Conservation (phyloP, 2,797 vertebrate genomes). For the Oophaga sylvatica region DNA sequence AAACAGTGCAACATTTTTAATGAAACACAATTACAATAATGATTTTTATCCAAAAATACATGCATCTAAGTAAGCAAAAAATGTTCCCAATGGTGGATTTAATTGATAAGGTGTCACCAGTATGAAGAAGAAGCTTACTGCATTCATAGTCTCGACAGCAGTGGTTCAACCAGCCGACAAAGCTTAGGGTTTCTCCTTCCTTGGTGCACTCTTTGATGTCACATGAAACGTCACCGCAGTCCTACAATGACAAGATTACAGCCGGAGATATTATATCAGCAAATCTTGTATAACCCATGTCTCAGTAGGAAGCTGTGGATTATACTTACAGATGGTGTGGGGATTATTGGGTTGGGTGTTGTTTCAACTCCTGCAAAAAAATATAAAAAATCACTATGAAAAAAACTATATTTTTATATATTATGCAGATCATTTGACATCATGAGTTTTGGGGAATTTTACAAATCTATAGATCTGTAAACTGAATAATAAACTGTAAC, state of each 20-base stretch:
- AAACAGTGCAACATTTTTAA: too few species aligned
- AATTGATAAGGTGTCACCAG: background rate
- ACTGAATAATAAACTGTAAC: too few species aligned
- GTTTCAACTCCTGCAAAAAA: background rate
- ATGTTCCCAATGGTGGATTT: too few species aligned
- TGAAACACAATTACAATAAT: too few species aligned
- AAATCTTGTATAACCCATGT: background rate
- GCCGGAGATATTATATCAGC: too few species aligned
- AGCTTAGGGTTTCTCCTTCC: background rate
- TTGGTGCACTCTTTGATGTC: background rate
- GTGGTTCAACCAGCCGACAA: background rate
- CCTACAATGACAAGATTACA: background rate
- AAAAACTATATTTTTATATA: too few species aligned
- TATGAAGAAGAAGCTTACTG: constrained; percentile 9
- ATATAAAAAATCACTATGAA: background rate
- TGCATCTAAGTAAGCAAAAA: too few species aligned
- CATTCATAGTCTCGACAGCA: constrained; percentile 26
- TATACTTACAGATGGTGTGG: background rate
- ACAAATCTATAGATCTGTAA: too few species aligned
- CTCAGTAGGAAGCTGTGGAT: background rate
- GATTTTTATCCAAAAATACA: too few species aligned
- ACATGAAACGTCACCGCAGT: background rate
- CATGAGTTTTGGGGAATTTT: too few species aligned
- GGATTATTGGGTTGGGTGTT: background rate
- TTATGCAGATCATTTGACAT: too few species aligned